Evolutionary conservation across 2,888 invertebrate species (phyloP).

Genomic region (Mylabris sibirica): DNA sequence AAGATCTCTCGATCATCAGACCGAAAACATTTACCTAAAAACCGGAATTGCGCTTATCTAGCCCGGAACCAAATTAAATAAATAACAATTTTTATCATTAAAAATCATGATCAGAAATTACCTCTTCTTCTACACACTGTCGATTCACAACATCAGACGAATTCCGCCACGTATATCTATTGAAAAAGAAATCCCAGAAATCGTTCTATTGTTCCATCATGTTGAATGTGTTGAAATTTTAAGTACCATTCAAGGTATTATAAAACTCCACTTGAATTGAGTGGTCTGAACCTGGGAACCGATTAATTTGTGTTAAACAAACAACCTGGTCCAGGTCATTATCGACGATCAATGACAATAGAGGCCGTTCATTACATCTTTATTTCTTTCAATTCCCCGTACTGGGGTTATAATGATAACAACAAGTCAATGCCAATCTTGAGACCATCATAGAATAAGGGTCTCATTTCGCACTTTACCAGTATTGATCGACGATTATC

Average conservation of each 20-base stretch:
- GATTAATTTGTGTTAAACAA: constrained; percentile 29
- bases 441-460: constrained; percentile 3
- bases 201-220: constrained; percentile 3
- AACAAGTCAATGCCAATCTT: not conserved
- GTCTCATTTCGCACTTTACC: constrained; percentile 24
- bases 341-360: constrained; percentile 26
- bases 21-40: constrained; percentile 34
- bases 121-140: not conserved
- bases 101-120: not conserved
- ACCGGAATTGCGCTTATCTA: constrained; percentile 37
- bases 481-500: constrained; percentile 32
- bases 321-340: constrained; percentile 32
- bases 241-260: constrained; percentile 6
- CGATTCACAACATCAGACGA: not conserved
- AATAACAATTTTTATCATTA: not conserved
- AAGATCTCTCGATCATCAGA: constrained; percentile 33
- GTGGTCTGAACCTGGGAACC: constrained; percentile 17
- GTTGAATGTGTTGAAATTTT: constrained; percentile 7
- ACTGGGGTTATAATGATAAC: not conserved
- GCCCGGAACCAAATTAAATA: not conserved
- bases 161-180: constrained; percentile 2
- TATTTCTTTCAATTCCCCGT: constrained; percentile 7
- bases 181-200: constrained; percentile 7
- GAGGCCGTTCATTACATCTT: constrained; percentile 4
- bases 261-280: constrained; percentile 3